Conservation (phyloP, 2,797 vertebrate species). For the Coilia nasus region DNA sequence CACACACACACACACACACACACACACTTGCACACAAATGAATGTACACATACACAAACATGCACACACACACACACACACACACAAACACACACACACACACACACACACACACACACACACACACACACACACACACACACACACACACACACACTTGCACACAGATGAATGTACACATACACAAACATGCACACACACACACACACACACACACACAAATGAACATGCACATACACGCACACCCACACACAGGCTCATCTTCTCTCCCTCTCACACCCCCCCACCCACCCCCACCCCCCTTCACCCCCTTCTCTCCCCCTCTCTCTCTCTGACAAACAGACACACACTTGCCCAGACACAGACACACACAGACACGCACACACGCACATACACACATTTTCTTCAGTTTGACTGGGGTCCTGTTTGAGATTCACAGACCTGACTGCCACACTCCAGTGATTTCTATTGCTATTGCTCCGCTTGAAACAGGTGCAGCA, state of each 20-base stretch:
- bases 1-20: neutral
- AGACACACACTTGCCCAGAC: neutral
- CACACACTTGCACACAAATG: no score
- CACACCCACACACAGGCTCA: neutral
- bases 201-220: neutral
- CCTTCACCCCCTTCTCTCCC: neutral
- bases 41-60: neutral
- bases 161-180: no score
- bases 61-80: neutral
- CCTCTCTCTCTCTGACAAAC: neutral
- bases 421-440: slow-evolving; percentile 23
- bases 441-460: neutral
- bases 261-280: neutral
- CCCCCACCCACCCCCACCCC: no score
- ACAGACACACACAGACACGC: neutral
- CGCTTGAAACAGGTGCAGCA: neutral
- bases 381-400: neutral
- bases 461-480: slow-evolving; percentile 12
- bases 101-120: neutral
- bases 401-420: slow-evolving; percentile 14
- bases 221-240: neutral
- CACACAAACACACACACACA: no score
- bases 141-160: neutral
- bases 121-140: neutral
- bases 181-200: neutral